Percentiles rank a stretch among this genome's conserved stretches.
These are phyloP conservation scores for Hippocampus abdominalis DNA, from an alignment of 2,113 vertebrate species.

Conservation along the genomic window DNA sequence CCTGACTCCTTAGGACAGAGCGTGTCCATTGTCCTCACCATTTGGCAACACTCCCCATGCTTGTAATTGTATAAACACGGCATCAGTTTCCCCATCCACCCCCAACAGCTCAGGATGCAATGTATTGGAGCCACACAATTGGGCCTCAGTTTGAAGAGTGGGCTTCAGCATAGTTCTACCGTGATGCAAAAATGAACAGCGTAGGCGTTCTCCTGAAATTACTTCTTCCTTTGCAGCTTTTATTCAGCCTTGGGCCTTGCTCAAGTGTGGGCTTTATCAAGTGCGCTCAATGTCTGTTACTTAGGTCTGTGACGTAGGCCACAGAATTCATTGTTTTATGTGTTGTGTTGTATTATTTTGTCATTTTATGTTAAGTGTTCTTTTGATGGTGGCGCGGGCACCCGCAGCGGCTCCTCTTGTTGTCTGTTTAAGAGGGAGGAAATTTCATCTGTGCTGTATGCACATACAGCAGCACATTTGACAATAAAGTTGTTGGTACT, in stretches of 20 bases:
- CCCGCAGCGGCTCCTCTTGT: too few relatives aligned
- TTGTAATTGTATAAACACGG: constrained; percentile 75
- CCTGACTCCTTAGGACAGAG: constrained; percentile 58
- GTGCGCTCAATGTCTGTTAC: background rate
- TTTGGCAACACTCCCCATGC: constrained; percentile 49
- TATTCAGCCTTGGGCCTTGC: background rate
- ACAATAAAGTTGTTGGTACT: too few relatives aligned
- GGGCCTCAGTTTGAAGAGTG: constrained; percentile 52
- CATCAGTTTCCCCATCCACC: constrained; percentile 62
- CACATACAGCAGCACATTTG: too few relatives aligned
- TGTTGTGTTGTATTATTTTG: too few relatives aligned
- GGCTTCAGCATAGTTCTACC: constrained; percentile 57
- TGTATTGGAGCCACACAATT: constrained; percentile 58
- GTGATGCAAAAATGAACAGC: constrained; percentile 50
- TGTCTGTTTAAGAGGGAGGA: too few relatives aligned
- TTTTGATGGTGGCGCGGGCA: too few relatives aligned
- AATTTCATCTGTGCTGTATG: too few relatives aligned
- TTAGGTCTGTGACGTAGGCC: background rate
- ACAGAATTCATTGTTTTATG: too few relatives aligned
- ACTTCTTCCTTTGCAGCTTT: constrained; percentile 32
- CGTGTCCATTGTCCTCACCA: constrained; percentile 57
- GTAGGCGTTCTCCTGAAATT: constrained; percentile 48
- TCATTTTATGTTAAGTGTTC: too few relatives aligned
- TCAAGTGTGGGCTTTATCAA: constrained; percentile 2
- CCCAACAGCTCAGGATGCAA: constrained; percentile 37